Evolutionary conservation across 2,113 vertebrate species (phyloP), one percentile per base, ranked within the genome.

Genomic region (Pungitius pungitius): DNA sequence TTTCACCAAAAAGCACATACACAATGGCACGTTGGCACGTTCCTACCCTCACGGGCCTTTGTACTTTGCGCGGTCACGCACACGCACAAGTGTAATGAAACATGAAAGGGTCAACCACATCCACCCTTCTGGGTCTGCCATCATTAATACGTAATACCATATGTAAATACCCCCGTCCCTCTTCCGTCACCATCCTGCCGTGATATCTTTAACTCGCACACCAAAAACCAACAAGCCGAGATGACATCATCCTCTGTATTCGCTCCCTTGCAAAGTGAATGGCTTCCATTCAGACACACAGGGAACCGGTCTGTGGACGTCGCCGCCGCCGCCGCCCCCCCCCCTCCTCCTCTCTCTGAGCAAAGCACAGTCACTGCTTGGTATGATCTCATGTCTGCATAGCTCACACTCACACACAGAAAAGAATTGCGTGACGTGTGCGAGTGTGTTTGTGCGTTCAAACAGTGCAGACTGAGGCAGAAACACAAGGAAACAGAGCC

Each of bases 321-420:
- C n/a, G n/a, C 30, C 30, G 2, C 5, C 30, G 40, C 58, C 40
- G 22, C 42, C 8, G 60, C 30, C 30, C 30, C 5, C 30, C 30
- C 30, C 30, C 30, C 5, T 5, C 30, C 30, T 47, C 58, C 40
- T 24, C 42, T 6, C 65, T 71, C 64, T 22, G 56, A 79, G 56
- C 51, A 77, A 55, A 77, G 57, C 79, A 79, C 51, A 66, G 73
- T 86, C 67, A 75, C 75, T 69, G 71, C 75, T 78, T 76, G 80
- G 63, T 35, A 68, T 85, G 79, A 91, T 20, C 71, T 88, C 84
- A 88, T 81, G 80, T 88, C 80, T 84, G 66, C 71, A 82, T 63
- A 69, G 62, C 56, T 72, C 47, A 22, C 47, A 64, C 61, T 37
- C 61, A 64, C 27, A 58, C 54, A 55, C 37, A 70, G n/a, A n/a